Conservation (phyloP, 53 echinoderm and acorn worm genomes). For the Apostichopus leukothele region DNA sequence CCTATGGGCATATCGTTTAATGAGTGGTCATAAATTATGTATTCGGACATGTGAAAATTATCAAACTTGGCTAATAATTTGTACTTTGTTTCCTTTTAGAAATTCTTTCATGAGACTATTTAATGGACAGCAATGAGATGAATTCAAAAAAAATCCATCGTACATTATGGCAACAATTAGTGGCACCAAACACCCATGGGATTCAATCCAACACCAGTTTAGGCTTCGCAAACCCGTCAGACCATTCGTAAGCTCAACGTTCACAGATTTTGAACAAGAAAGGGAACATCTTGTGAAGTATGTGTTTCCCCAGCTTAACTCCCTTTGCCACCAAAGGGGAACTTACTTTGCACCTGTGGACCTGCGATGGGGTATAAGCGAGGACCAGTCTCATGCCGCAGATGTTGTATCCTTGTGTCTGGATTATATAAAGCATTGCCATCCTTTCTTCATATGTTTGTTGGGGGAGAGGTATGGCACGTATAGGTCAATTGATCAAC, state of each 20-base stretch:
- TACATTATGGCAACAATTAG: neutral
- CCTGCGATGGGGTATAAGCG: conserved; percentile 90
- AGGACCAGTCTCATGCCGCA: conserved; percentile 79
- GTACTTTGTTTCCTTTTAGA: neutral
- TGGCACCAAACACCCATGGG: conserved; percentile 28
- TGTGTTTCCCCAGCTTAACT: conserved; percentile 86
- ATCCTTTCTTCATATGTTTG: conserved; percentile 92
- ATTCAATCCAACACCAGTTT: conserved; percentile 59
- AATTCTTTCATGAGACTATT: neutral
- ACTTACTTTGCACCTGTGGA: conserved; percentile 88
- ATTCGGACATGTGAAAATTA: no score
- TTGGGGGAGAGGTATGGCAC: conserved; percentile 93
- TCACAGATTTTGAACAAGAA: conserved; percentile 88
- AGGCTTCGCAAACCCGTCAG: conserved; percentile 76
- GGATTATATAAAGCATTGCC: conserved; percentile 84
- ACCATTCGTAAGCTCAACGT: conserved; percentile 95
- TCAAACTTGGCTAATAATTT: neutral
- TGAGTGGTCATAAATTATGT: no score
- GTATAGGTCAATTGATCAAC: conserved; percentile 60
- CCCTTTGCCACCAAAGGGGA: conserved; percentile 70
- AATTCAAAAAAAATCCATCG: neutral
- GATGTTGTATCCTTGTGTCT: conserved; percentile 86
- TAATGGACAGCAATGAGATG: neutral
- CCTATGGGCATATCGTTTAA: no score
- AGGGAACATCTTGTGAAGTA: conserved; percentile 77